Evolutionary conservation across 2,888 invertebrate species (phyloP), one percentile per base, ranked within the genome.

Genomic region (Tiliacea aurago): DNA sequence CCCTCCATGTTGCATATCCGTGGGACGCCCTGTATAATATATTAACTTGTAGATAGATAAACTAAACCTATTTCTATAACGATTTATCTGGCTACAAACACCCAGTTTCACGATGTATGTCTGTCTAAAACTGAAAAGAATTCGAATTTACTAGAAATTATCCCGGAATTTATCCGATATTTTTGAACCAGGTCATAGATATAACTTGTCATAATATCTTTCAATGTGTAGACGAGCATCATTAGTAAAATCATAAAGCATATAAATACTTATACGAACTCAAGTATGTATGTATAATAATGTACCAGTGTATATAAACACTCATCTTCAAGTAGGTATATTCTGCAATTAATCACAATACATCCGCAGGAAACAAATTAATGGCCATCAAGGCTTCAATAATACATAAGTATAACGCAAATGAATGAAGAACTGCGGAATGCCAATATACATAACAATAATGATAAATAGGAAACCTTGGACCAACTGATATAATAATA

Each of bases 381-480:
- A 70, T 78, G 56, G 10, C 11, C 23, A 63, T 62, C 61, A 78
- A 61, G 59, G 64, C 33, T 62, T 43, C 58, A 58, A 49, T 65
- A 15, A 61, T 45, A 28, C 28, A 28, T 28, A 28, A 67, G 43
- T 41, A 20, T 66, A 47, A 49, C 63, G 49, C 67, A 67, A 67
- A 72, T 58, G 2, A 59, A 72, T 59, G 41, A 55, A 67, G 72
- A 70, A 33, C 78, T 53, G 66, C 66, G 70, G 62, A 66, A 58
- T 53, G 70, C 66, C 63, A 70, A 79, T n/a, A n/a, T n/a, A n/a
- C n/a, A n/a, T 79, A 74, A 55, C 13, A 63, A 55, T 75, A n/a
- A 78, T 49, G 37, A 66, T 76, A 15, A 63, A 56, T 7, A 62
- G 63, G 58, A 78, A 77, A 73, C 41, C 51, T 51, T 73, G 15